Base-by-base conservation (phyloP, 2,797 vertebrate genomes). In the Pipistrellus pipistrellus region DNA sequence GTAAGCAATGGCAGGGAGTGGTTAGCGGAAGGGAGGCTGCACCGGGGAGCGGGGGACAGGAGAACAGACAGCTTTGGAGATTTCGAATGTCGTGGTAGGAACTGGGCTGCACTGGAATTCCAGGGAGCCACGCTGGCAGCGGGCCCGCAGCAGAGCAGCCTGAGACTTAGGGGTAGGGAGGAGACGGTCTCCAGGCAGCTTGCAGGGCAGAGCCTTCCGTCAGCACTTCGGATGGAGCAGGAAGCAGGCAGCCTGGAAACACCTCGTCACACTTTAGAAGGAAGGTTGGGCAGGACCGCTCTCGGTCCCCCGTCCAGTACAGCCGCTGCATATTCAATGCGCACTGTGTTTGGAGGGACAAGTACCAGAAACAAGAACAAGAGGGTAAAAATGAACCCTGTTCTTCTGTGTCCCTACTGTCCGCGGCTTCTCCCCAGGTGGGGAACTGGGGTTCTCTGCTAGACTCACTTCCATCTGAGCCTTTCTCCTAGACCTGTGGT, bases 1-100 rank as follows among this genome's bases (percentile, higher is more conserved):
- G 15, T 12, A 23, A 5, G 25, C 68, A 82, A 1, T 0, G 12
- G 53, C 32, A 44, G 44, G 8, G 2, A 11, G 27, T 0, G 25
- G 12, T 46, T 13, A 78, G 15, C 51, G 72, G 21, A 72, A 35
- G 66, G 18, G 44, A 46, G 35, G 53, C 53, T 41, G 17, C 75
- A 57, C 64, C 7, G 38, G 9, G 55, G 7, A 3, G 3, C 18
- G 21, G 13, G 38, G 25, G 18, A 27, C 23, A 25, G 2, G 35
- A n/a, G 27, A 35, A 41, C 25, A 85, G 21, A 30, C 78, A 48
- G n/a, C 68, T 38, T 21, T 4, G 23, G 35, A 53, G 38, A 72
- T 20, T 55, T 30, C 14, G 10, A 48, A 30, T 7, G 0, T 46
- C 32, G 15, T 1, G 23, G 2, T 30, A 77, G 69, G 57, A 48